Conservation (phyloP, 2,797 vertebrate species). For the Pteronotus mesoamericanus region DNA sequence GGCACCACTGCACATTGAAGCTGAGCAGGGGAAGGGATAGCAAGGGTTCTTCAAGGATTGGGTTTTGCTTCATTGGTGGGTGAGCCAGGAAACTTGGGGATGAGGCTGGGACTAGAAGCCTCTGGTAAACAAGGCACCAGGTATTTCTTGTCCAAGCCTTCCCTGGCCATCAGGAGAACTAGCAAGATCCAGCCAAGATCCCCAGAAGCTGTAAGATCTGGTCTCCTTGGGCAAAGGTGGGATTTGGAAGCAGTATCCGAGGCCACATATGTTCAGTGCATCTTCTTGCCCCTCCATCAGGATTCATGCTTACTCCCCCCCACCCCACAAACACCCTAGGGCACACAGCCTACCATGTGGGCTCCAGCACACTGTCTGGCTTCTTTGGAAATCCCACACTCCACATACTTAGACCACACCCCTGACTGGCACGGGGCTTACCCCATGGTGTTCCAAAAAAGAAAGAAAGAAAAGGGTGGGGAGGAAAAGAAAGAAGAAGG, state of each 20-base stretch:
- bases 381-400: not conserved
- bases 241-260: not conserved
- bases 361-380: not conserved
- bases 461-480: not conserved
- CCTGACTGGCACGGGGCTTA: not conserved
- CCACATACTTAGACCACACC: not conserved
- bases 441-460: not conserved
- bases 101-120: accelerated
- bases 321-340: not conserved
- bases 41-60: not conserved
- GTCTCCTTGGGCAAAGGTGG: too few species aligned
- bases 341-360: not conserved
- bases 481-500: too few species aligned
- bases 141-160: not conserved
- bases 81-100: not conserved
- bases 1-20: not conserved
- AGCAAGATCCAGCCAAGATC: not conserved
- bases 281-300: not conserved
- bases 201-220: not conserved
- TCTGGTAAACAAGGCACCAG: accelerated
- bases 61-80: not conserved
- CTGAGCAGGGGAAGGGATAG: accelerated
- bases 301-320: not conserved
- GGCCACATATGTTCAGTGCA: not conserved
- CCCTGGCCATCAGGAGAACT: too few species aligned